Conservation (phyloP, 2,888 invertebrate species). For the Epistrophella euchroma region DNA sequence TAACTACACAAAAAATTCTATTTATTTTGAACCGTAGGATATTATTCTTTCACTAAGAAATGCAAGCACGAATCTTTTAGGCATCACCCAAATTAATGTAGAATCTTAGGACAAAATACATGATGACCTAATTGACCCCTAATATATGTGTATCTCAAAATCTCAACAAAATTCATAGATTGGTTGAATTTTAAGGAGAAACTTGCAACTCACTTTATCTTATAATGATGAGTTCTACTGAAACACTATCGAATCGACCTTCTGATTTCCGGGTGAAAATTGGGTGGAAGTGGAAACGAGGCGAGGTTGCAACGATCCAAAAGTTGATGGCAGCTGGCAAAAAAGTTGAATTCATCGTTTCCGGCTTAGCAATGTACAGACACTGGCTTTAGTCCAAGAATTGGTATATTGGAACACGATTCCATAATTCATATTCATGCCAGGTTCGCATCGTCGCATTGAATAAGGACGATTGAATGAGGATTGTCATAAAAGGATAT, state of each 20-base stretch:
- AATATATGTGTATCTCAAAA: not conserved
- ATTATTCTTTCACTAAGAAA: no score
- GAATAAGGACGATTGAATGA: slow-evolving; percentile 71
- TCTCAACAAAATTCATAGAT: not conserved
- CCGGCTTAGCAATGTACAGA: slow-evolving; percentile 36
- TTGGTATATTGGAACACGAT: slow-evolving; percentile 51
- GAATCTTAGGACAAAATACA: not conserved
- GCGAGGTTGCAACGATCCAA: slow-evolving; percentile 42
- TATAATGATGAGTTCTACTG: slow-evolving; percentile 18
- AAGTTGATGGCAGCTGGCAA: slow-evolving; percentile 68
- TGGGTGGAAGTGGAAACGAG: not conserved
- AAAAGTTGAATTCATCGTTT: slow-evolving; percentile 60
- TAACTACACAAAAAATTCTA: no score
- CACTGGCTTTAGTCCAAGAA: slow-evolving; percentile 22
- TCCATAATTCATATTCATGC: slow-evolving; percentile 75
- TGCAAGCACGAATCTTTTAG: no score
- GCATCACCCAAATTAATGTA: no score
- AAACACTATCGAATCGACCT: slow-evolving; percentile 39
- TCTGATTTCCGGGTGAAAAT: not conserved
- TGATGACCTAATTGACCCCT: not conserved
- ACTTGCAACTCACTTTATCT: slow-evolving; percentile 46
- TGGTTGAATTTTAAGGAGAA: slow-evolving; percentile 9
- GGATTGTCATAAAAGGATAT: slow-evolving; percentile 61
- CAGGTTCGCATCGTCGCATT: slow-evolving; percentile 73
- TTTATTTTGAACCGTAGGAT: no score